Evolutionary conservation across 2,888 invertebrate species (phyloP), one percentile per base, ranked within the genome.

Genomic region (Sisyra nigra): DNA sequence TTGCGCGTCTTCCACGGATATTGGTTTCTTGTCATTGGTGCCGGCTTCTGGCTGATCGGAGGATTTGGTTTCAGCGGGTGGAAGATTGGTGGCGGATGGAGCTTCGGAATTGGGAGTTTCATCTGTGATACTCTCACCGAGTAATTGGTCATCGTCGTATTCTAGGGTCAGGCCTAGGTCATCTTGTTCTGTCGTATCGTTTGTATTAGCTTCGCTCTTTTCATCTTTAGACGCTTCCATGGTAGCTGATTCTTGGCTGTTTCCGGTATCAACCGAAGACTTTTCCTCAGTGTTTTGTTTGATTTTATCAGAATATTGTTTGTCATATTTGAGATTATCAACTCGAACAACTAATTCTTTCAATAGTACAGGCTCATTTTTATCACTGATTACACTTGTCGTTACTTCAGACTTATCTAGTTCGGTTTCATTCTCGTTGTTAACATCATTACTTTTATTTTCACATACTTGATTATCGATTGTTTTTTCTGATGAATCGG

Each of bases 51-150:
- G 8, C 5, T 19, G 17, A 8, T 37, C 4, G n/a, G n/a, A 4
- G 7, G 36, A 37, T 10, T 17, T 37, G 7, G 8, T 42, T 11
- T 34, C 40, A 13, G 18, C 10, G 31, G 46, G 35, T 40, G n/a
- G n/a, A n/a, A 46, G 44, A 30, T 33, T 44, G 2, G 30, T 24
- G 38, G 48, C 50, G 8, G 37, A 19, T 18, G 46, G 44, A 33
- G 3, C 8, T 14, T 17, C 18, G n/a, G 33, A 6, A 6, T 37
- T 37, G 11, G 37, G 11, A n/a, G 17, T 17, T 17, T 37, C 37
- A 8, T 37, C 37, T 3, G 19, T 19, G 8, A n/a, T 14, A 8
- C 11, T 17, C 8, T 37, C 37, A 11, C n/a, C 18, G 10, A 37
- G 15, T 37, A 37, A 19, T 3, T 37, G 37, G 18, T 37, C 37